Percentiles rank a stretch among this genome's conserved stretches.
Evolutionary conservation across 2,113 vertebrate genomes (phyloP).

Genomic region (Cyphomyrus discorhynchus): DNA sequence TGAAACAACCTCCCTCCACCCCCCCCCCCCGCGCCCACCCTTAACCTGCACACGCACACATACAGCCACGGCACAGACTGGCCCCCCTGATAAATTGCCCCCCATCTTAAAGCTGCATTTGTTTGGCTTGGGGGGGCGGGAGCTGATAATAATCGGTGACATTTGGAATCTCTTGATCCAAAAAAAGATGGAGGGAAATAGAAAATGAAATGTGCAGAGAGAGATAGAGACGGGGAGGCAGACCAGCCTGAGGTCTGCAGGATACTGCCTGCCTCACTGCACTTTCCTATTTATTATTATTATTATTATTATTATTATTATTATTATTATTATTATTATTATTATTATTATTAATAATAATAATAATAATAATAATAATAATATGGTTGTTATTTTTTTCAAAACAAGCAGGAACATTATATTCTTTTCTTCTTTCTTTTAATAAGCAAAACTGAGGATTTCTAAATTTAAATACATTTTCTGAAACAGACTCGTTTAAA

Average conservation of each 20-base stretch:
- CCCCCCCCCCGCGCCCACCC: background rate
- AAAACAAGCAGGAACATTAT: too few species aligned
- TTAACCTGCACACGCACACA: constrained; percentile 33
- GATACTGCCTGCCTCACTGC: background rate
- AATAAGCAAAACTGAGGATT: background rate
- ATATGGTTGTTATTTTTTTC: too few species aligned
- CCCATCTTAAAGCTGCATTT: constrained; percentile 29
- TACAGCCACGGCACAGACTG: constrained; percentile 22
- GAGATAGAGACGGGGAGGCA: background rate
- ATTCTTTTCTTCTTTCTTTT: background rate
- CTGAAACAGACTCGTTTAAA: background rate
- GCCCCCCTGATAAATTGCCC: constrained; percentile 24
- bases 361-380: too few species aligned
- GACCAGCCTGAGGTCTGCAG: background rate
- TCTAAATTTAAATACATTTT: background rate
- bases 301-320: background rate
- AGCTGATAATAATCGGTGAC: constrained; percentile 54
- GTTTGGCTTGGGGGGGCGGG: constrained; percentile 22
- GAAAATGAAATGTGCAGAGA: constrained; percentile 33
- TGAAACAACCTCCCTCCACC: background rate
- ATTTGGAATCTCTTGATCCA: constrained; percentile 47
- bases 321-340: background rate
- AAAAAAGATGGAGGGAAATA: constrained; percentile 37
- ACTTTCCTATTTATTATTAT: background rate
- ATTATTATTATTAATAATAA: background rate